Conservation (phyloP, 2,888 invertebrate genomes). For the Trissonchulus latispiculum region DNA sequence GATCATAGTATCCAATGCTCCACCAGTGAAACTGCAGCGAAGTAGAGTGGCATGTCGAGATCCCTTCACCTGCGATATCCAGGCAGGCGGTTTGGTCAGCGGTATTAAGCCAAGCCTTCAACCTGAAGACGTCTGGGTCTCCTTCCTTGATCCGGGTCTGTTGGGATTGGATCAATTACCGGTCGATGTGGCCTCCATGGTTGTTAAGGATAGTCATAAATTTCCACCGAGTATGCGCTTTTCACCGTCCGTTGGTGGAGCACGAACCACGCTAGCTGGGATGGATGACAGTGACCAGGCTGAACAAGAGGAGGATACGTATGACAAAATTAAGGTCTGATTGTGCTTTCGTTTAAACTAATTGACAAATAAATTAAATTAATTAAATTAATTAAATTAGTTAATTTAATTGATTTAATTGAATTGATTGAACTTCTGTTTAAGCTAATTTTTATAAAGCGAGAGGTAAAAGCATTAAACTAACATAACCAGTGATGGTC, state of each 20-base stretch:
- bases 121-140: constrained; percentile 21
- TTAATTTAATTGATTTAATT: no score
- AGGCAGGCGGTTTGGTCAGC: constrained; percentile 1
- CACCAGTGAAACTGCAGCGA: constrained; percentile 21
- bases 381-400: no score
- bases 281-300: no score
- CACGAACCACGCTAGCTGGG: background rate
- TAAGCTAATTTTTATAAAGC: no score
- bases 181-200: background rate
- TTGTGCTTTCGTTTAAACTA: no score
- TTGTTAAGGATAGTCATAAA: background rate
- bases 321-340: background rate
- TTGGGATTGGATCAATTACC: constrained; percentile 18
- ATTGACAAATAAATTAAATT: no score
- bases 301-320: background rate
- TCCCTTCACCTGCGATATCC: background rate
- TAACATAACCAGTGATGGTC: no score
- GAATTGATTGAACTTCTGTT: no score
- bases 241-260: background rate
- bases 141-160: constrained; percentile 17
- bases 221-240: background rate
- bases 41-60: background rate
- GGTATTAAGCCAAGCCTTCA: constrained; percentile 18
- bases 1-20: constrained; percentile 24
- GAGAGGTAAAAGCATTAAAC: no score